A percentile compares a stretch with the other conserved stretches of the same genome.
Evolutionary conservation across 2,888 invertebrate species (phyloP).

Genomic region (Synanthedon andrenaeformis): DNA sequence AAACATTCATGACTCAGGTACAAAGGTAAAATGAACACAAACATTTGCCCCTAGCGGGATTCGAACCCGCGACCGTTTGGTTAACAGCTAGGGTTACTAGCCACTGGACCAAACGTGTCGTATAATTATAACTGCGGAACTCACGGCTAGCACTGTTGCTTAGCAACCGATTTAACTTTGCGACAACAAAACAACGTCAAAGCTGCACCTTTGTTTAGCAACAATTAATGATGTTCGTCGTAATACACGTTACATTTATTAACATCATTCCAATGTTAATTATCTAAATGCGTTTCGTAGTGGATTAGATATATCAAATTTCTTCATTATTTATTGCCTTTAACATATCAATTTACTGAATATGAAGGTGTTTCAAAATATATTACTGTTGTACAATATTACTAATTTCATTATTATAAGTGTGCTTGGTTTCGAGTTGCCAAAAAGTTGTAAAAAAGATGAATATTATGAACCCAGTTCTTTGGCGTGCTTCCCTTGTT

Average conservation of each 20-base stretch:
- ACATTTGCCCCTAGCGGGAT: too few relatives aligned
- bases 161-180: conserved; percentile 6
- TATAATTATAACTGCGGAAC: too few relatives aligned
- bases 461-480: conserved; percentile 42
- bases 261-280: background rate
- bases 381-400: background rate
- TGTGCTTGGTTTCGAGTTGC: conserved; percentile 21
- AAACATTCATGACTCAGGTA: too few relatives aligned
- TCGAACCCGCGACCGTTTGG: too few relatives aligned
- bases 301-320: background rate
- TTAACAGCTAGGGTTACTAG: too few relatives aligned
- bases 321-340: too few relatives aligned
- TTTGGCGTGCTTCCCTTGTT: conserved; percentile 38
- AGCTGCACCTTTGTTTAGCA: background rate
- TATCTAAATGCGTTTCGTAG: background rate
- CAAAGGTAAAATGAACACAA: too few relatives aligned
- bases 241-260: too few relatives aligned
- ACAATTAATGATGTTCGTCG: background rate
- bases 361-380: background rate
- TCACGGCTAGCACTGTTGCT: conserved; percentile 4
- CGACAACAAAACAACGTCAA: conserved; percentile 5
- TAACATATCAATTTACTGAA: background rate
- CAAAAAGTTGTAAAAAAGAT: conserved; percentile 27
- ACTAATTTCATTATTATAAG: background rate
- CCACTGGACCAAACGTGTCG: too few relatives aligned